A percentile compares a stretch with the other conserved stretches of the same genome.
These are phyloP conservation scores for Leptodactylus fuscus DNA, from an alignment of 2,113 vertebrate genomes.

Conservation along the genomic window DNA sequence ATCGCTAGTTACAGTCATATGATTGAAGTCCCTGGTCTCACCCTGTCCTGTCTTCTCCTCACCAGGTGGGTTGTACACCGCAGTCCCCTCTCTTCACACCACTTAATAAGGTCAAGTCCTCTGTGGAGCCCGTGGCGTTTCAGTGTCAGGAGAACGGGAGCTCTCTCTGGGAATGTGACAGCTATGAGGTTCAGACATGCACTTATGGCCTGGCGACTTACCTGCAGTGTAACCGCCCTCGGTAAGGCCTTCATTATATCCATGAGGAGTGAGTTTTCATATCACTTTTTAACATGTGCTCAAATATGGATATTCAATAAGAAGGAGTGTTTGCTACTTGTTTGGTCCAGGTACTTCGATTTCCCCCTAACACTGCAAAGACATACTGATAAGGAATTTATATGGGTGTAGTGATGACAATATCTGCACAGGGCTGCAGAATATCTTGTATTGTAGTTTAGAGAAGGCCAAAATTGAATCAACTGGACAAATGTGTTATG, in stretches of 20 bases:
- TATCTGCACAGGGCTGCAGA: too few relatives aligned
- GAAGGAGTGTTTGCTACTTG: background rate
- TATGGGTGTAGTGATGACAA: too few relatives aligned
- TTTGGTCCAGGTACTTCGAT: too few relatives aligned
- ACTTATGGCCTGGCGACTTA: slow-evolving; percentile 10
- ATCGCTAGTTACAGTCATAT: too few relatives aligned
- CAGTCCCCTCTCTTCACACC: slow-evolving; percentile 24
- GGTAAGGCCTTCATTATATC: background rate
- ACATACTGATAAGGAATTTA: too few relatives aligned
- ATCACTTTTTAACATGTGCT: background rate
- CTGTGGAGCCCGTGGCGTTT: background rate
- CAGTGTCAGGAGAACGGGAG: slow-evolving; percentile 39
- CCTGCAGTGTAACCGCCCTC: slow-evolving; percentile 46
- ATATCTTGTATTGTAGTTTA: too few relatives aligned
- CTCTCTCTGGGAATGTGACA: slow-evolving; percentile 35
- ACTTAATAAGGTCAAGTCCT: background rate
- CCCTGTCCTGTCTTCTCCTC: background rate
- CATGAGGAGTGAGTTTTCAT: background rate
- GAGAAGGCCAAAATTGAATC: too few relatives aligned
- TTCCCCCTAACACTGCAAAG: too few relatives aligned
- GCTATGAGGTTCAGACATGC: slow-evolving; percentile 10
- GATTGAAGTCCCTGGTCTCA: too few relatives aligned
- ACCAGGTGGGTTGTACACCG: slow-evolving; percentile 23
- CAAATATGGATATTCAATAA: background rate
- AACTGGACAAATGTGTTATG: too few relatives aligned